A percentile compares a stretch with the other conserved stretches of the same genome.
Evolutionary conservation across 2,888 invertebrate genomes (phyloP).

Genomic region (Cryptocheilus praepositus): DNA sequence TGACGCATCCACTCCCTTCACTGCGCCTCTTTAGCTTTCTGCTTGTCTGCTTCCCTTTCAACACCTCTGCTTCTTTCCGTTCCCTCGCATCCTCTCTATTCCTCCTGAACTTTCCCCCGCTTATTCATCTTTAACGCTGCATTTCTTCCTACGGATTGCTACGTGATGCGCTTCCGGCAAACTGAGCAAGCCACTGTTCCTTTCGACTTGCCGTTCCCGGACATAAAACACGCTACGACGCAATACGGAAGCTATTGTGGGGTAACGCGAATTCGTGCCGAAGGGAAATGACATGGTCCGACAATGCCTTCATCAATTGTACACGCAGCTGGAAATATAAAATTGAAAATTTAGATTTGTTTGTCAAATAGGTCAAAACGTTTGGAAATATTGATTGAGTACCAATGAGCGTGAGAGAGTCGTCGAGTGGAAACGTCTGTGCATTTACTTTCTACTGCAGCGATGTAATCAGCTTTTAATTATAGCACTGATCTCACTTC

Average conservation of each 20-base stretch:
- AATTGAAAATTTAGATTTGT: too few relatives aligned
- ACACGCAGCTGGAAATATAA: too few relatives aligned
- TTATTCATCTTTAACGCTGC: conserved; percentile 5
- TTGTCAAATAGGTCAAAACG: too few relatives aligned
- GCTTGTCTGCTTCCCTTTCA: not conserved
- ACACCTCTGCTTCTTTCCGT: conserved; percentile 20
- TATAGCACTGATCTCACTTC: too few relatives aligned
- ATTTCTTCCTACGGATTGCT: conserved; percentile 35
- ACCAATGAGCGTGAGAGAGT: too few relatives aligned
- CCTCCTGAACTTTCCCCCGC: too few relatives aligned
- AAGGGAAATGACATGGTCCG: conserved; percentile 1
- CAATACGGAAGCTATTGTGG: conserved; percentile 9
- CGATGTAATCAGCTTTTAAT: too few relatives aligned
- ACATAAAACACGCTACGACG: too few relatives aligned
- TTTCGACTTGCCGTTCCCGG: conserved; percentile 25
- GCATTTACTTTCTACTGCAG: not conserved
- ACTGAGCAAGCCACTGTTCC: conserved; percentile 20
- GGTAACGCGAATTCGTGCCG: not conserved
- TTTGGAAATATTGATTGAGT: too few relatives aligned
- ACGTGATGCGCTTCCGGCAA: conserved; percentile 45
- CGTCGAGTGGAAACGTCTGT: too few relatives aligned
- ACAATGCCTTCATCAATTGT: not conserved
- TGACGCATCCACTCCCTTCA: conserved; percentile 32
- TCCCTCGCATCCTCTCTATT: conserved; percentile 4
- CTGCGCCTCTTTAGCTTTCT: conserved; percentile 9